A percentile compares a stretch with the other conserved stretches of the same genome.
Evolutionary conservation across 2,888 invertebrate species (phyloP).

Genomic region (Drosophila meridionalis): DNA sequence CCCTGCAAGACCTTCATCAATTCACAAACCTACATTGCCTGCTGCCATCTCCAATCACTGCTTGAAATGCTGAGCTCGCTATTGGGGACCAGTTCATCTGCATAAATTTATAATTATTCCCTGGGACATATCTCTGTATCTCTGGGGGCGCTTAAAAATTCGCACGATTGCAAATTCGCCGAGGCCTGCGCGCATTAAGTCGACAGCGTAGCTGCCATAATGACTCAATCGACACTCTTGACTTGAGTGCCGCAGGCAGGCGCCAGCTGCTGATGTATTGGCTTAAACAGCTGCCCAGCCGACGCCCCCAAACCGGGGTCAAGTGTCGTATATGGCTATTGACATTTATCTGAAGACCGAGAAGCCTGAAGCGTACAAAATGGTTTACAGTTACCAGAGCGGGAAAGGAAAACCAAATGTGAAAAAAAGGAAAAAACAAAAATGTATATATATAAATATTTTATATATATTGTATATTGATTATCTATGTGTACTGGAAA

Average conservation of each 20-base stretch:
- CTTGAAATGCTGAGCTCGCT: slow-evolving; percentile 5
- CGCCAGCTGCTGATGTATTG: neutral
- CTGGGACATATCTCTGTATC: neutral
- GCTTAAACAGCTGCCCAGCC: slow-evolving; percentile 1
- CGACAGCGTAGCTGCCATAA: neutral
- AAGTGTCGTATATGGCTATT: neutral
- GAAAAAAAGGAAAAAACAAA: neutral
- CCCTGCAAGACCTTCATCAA: too few relatives aligned
- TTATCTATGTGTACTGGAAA: neutral
- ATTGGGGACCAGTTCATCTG: neutral
- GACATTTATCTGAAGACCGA: neutral
- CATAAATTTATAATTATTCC: slow-evolving; percentile 9
- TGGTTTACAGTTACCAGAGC: neutral
- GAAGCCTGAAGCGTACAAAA: neutral
- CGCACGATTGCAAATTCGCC: neutral
- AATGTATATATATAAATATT: neutral
- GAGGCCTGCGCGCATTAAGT: neutral
- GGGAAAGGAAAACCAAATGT: neutral
- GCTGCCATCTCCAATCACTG: too few relatives aligned
- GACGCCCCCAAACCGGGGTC: neutral
- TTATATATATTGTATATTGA: neutral
- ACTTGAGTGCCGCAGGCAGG: slow-evolving; percentile 1
- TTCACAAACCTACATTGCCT: neutral
- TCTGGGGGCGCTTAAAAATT: neutral
- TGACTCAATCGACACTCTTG: neutral